Conservation (phyloP, 2,888 invertebrate genomes). For the Cylindroiulus punctatus region DNA sequence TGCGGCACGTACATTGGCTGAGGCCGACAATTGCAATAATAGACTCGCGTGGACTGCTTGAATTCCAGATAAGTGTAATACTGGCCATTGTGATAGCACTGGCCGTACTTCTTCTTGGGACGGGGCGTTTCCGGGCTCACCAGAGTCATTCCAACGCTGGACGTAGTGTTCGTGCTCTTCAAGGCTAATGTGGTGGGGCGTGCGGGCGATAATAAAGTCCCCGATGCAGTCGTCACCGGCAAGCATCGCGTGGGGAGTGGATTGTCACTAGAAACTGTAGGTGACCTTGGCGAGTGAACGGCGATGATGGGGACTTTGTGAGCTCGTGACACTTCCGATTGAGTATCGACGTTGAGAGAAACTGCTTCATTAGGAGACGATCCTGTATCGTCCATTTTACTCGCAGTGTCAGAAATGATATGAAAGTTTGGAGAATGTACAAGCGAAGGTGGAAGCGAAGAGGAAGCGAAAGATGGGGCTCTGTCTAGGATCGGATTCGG, state of each 20-base stretch:
- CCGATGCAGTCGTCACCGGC: slow-evolving; percentile 1
- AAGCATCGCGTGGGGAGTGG: too few species aligned
- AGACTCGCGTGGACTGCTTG: slow-evolving; percentile 88
- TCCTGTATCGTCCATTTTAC: not conserved
- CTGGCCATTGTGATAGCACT: slow-evolving; percentile 85
- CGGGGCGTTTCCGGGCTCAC: slow-evolving; percentile 92
- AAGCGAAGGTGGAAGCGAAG: not conserved
- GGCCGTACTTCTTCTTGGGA: slow-evolving; percentile 87
- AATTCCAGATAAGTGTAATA: slow-evolving; percentile 86
- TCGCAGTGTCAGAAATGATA: too few species aligned
- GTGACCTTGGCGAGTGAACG: slow-evolving; percentile 8
- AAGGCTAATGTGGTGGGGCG: slow-evolving; percentile 84
- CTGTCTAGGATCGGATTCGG: not conserved
- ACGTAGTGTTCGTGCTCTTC: slow-evolving; percentile 71
- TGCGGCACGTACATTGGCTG: slow-evolving; percentile 89
- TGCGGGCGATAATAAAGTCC: not conserved
- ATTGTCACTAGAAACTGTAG: not conserved
- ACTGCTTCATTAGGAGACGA: not conserved
- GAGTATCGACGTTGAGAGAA: not conserved
- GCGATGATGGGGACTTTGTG: not conserved
- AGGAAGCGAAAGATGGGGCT: not conserved
- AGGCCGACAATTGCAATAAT: slow-evolving; percentile 91
- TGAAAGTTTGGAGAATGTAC: not conserved
- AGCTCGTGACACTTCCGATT: not conserved
- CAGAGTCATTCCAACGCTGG: slow-evolving; percentile 65